phyloP scores from a whole-genome alignment of 2,113 vertebrate species.

The Saccopteryx leptura region DNA sequence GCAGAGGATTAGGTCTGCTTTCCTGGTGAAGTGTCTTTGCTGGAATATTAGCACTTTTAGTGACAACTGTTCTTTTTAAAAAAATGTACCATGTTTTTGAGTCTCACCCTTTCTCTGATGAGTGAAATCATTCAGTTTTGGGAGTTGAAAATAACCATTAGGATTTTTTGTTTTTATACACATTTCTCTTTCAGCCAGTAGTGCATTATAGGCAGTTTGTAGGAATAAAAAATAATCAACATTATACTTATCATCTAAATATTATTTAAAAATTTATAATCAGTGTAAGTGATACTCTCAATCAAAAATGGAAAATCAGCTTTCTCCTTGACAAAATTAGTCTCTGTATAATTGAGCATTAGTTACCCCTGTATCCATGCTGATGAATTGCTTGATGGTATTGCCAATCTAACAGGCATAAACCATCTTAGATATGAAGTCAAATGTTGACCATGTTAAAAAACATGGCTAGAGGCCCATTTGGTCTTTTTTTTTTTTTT shows the following conservation, averaged over 20 bases:
- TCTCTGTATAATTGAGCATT: neutral
- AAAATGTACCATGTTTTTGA: neutral
- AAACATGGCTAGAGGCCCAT: neutral
- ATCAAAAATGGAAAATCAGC: constrained; percentile 33
- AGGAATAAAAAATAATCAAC: neutral
- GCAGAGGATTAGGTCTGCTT: neutral
- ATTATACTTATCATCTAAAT: constrained; percentile 8
- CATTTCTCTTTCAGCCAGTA: neutral
- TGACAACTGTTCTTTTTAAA: neutral
- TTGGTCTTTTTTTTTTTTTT: too few relatives aligned
- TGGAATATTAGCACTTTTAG: neutral
- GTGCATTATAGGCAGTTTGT: neutral
- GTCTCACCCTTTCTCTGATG: neutral
- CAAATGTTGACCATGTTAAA: constrained; percentile 10
- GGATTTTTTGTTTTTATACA: constrained; percentile 1
- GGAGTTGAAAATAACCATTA: neutral
- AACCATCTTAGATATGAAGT: neutral
- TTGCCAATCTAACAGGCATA: neutral
- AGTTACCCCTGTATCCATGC: neutral
- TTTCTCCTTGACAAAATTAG: neutral
- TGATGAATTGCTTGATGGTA: neutral
- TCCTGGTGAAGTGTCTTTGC: neutral
- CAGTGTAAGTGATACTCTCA: constrained; percentile 1
- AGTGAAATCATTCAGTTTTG: neutral
- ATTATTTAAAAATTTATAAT: constrained; percentile 41